Evolutionary conservation across 2,797 vertebrate genomes (phyloP), one percentile per base, ranked within the genome.

Genomic region (Paramormyrops hopkinsi): DNA sequence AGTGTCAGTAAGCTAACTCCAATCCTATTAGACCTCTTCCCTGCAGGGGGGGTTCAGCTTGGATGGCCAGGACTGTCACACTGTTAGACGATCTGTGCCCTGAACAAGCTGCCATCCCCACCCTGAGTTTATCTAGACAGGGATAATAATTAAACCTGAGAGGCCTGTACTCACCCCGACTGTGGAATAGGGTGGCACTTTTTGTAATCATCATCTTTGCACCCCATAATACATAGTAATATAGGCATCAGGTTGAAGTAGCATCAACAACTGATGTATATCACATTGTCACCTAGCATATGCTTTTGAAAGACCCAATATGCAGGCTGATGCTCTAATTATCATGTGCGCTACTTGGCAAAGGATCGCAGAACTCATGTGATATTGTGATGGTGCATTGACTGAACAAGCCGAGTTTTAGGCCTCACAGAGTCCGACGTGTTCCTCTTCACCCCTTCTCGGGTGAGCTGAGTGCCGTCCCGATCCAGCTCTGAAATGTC

Each of bases 11-110:
- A 87, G 50, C 53, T 51, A 33, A 86, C 73, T 89, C 90, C 90
- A 86, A 94, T 93, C 93, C 53, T 84, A 91, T 93, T 93, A 93
- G 50, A 88, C 90, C 12, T 85, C 89, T 89, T 92, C 89, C 88
- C 44, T 76, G 25, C 79, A 56, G 6, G 53, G 46, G 9, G 87
- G 91, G 53, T 59, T 59, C 6, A 22, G 88, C 87, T 89, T 41
- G 73, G 89, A 88, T 50, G 89, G 88, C 56, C 51, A 90, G 90
- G 86, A 92, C 86, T 84, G 86, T 89, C 62, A 85, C 48, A 88
- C 8, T 6, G 50, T 50, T 22, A 53, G 48, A 54, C 12, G 8
- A 50, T 25, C 25, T 51, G 48, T 33, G 25, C 14, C 29, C 53
- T 11, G 0, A 54, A 62, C 33, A 19, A 41, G 53, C 12, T 62